Evolutionary conservation across 2,113 vertebrate genomes (phyloP).

Genomic region (Ranitomeya variabilis): DNA sequence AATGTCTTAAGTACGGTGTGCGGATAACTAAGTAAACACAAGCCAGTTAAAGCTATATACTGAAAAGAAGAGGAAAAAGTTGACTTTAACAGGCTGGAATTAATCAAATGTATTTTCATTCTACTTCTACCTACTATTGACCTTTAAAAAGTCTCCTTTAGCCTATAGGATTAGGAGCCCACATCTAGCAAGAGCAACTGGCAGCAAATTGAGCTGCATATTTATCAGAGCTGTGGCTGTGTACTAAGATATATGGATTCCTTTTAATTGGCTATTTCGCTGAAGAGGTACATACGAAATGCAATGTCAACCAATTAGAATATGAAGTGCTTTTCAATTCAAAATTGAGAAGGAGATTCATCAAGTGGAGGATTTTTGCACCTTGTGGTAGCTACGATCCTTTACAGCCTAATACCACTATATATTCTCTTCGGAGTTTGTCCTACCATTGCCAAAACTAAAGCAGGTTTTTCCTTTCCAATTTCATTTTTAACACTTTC

Average conservation of each 20-base stretch:
- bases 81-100: not conserved
- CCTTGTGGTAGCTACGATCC: constrained; percentile 24
- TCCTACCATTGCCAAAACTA: not conserved
- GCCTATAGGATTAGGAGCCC: constrained; percentile 3
- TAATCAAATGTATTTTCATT: not conserved
- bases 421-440: not conserved
- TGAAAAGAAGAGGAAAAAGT: not conserved
- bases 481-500: not conserved
- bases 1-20: not conserved
- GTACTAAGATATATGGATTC: constrained; percentile 23
- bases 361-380: constrained; percentile 8
- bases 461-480: not conserved
- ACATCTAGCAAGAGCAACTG: not conserved
- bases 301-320: constrained; percentile 37
- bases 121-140: not conserved
- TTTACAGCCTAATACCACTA: constrained; percentile 4
- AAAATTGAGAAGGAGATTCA: constrained; percentile 27
- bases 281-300: constrained; percentile 34
- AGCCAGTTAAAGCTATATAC: not conserved
- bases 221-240: not conserved
- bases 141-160: constrained; percentile 37
- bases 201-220: constrained; percentile 7
- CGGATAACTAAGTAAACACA: not conserved
- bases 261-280: constrained; percentile 37
- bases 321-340: constrained; percentile 42